A percentile compares a stretch with the other conserved stretches of the same genome.
phyloP scores from a whole-genome alignment of 2,888 invertebrate genomes.

The Nomada flava region DNA sequence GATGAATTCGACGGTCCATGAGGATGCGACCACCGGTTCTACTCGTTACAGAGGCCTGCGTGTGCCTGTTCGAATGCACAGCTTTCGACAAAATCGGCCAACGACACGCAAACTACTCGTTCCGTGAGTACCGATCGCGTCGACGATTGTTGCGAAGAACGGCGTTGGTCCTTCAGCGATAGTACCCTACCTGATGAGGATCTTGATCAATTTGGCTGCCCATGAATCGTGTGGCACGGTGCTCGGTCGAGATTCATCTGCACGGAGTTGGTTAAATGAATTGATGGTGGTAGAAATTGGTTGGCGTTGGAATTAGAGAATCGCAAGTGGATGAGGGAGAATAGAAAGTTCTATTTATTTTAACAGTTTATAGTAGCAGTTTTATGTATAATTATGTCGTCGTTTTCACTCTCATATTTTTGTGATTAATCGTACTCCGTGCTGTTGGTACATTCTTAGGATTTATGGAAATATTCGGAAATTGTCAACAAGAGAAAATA shows the following conservation, averaged over 20 bases:
- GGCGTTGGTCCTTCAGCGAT: conserved; percentile 25
- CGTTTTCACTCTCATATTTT: too few relatives aligned
- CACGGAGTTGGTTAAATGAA: background rate
- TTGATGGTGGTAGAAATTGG: background rate
- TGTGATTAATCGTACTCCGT: too few relatives aligned
- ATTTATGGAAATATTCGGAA: too few relatives aligned
- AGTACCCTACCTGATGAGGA: background rate
- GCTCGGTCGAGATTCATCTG: background rate
- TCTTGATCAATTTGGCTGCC: background rate
- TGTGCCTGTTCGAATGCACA: conserved; percentile 15
- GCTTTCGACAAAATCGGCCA: conserved; percentile 59
- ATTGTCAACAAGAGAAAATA: too few relatives aligned
- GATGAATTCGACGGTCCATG: conserved; percentile 64
- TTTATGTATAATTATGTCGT: too few relatives aligned
- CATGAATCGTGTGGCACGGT: background rate
- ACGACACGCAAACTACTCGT: conserved; percentile 73
- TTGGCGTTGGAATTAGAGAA: background rate
- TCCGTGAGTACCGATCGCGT: conserved; percentile 55
- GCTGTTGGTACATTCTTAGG: too few relatives aligned
- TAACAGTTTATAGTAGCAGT: too few relatives aligned
- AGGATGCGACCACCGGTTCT: conserved; percentile 39
- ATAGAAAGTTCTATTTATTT: too few relatives aligned
- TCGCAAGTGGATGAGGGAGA: background rate
- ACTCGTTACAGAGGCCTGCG: conserved; percentile 25
- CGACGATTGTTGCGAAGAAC: conserved; percentile 59